Conservation (phyloP, 1,140 invertebrate genomes). For the Agraylea sexmaculata region DNA sequence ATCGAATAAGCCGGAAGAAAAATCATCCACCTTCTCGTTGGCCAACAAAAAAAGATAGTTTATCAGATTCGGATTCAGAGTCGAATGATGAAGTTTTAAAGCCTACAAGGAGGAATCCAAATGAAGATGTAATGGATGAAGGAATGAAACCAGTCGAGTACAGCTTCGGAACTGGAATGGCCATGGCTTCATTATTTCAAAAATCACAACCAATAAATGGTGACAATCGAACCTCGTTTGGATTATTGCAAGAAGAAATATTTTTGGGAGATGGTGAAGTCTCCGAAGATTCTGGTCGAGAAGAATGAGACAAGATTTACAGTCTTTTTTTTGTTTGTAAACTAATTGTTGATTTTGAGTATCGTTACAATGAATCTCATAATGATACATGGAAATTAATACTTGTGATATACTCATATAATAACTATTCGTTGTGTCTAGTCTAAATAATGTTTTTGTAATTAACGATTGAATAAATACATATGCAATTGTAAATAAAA, state of each 20-base stretch:
- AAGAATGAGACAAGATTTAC: slow-evolving; percentile 3
- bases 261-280: slow-evolving; percentile 18
- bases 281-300: slow-evolving; percentile 17
- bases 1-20: slow-evolving; percentile 12
- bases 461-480: no score
- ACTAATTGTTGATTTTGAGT: no score
- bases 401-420: no score
- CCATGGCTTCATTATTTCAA: slow-evolving; percentile 36
- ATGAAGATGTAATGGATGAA: slow-evolving; percentile 22
- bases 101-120: neutral
- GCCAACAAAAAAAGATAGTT: slow-evolving; percentile 1
- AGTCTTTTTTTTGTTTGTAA: no score
- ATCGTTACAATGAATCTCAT: no score
- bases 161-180: slow-evolving; percentile 35
- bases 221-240: no score
- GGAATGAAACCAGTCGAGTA: slow-evolving; percentile 33
- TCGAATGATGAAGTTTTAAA: neutral
- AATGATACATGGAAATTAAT: no score
- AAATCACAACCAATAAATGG: slow-evolving; percentile 20
- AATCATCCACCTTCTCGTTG: slow-evolving; percentile 10
- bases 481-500: no score
- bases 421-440: no score
- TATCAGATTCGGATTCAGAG: neutral
- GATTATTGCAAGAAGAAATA: slow-evolving; percentile 14
- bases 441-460: no score